A percentile compares a stretch with the other conserved stretches of the same genome.
Conservation (phyloP, 1,140 invertebrate genomes). For the Teleogryllus occipitalis region DNA sequence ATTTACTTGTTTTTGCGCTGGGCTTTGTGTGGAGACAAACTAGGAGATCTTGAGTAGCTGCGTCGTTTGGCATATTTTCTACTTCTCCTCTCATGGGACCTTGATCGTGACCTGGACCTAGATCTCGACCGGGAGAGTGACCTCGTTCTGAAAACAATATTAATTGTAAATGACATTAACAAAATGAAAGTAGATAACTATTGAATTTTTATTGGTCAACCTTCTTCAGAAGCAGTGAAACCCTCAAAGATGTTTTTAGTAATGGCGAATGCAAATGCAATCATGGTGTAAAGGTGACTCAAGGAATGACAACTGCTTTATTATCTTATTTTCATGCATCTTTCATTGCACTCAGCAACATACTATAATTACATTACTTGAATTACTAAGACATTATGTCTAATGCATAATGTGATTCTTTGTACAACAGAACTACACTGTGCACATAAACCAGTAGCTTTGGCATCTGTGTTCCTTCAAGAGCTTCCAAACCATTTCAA, state of each 20-base stretch:
- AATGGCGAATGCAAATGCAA: too few species aligned
- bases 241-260: too few species aligned
- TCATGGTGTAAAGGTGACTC: too few species aligned
- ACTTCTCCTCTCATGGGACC: conserved; percentile 17
- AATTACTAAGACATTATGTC: too few species aligned
- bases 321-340: background rate
- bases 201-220: background rate
- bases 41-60: conserved; percentile 19
- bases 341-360: background rate
- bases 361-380: too few species aligned
- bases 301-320: background rate
- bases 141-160: conserved; percentile 10
- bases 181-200: background rate
- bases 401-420: too few species aligned
- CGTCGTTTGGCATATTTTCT: conserved; percentile 12
- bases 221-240: too few species aligned
- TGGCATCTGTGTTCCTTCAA: too few species aligned
- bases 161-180: background rate
- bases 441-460: too few species aligned
- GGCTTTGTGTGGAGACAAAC: conserved; percentile 17
- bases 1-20: conserved; percentile 8
- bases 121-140: conserved; percentile 11
- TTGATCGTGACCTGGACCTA: conserved; percentile 15
- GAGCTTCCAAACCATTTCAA: too few species aligned
- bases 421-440: too few species aligned